Base-by-base conservation (phyloP, 2,888 invertebrate species). In the Dorcus parallelipipedus region DNA sequence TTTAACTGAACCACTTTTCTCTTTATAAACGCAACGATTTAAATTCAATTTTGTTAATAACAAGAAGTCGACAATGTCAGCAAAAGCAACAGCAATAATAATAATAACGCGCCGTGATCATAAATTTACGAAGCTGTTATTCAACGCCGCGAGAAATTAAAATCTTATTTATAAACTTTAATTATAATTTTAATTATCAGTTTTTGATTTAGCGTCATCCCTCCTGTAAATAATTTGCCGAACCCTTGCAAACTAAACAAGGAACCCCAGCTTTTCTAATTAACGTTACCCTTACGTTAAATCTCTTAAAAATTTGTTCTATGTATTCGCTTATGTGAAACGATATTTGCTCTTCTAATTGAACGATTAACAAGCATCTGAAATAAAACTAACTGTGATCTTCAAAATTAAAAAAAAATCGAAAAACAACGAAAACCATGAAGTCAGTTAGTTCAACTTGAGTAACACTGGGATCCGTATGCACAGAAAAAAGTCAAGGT, bases 161-260 rank as follows among this genome's bases (percentile, higher is more conserved):
- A 54, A 54, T 54, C 54, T 54, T 54, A 54, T 54, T 54, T 54
- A 49, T 49, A 39, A 17, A 42, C 23, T 47, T 49, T 49, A 54
- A 54, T 54, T 54, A 54, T 54, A 54, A 54, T 48, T 54, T 54
- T 49, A 49, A 54, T 54, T 49, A 54, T 48, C 54, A 54, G 49
- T 54, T 54, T 54, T 54, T 54, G 54, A 54, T 52, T 52, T 52
- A 52, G 47, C 48, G 49, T 48, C 41, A 54, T 38, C 54, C 49
- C 40, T 48, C 54, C 26, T 48, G 54, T 54, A 54, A 48, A 54
- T 48, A 48, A 54, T 48, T 38, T 10, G 40, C 14, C 38, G 52
- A 45, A 54, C 40, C 54, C 48, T 40, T 40, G 41, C 26, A 54
- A 54, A 54, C 48, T 54, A 54, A 54, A 48, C 54, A 48, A 48